Percentiles rank a stretch among this genome's conserved stretches.
These are phyloP conservation scores for Manacus vitellinus DNA, from an alignment of 2,113 vertebrate genomes.

Conservation along the genomic window DNA sequence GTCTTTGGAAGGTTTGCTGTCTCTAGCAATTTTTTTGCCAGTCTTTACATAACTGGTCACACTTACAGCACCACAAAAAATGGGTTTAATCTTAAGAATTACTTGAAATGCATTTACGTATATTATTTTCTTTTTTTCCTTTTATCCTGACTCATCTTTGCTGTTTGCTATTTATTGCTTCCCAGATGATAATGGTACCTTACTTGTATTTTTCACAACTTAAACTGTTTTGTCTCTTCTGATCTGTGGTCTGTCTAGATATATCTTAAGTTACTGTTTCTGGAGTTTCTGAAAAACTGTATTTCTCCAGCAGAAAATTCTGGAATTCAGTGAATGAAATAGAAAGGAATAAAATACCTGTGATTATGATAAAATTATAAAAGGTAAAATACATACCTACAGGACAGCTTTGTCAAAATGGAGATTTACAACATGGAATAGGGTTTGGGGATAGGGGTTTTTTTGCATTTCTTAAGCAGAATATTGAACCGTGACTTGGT, in stretches of 20 bases:
- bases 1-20: not conserved
- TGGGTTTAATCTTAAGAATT: not conserved
- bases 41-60: not conserved
- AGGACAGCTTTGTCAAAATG: not conserved
- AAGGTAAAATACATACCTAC: not conserved
- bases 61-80: not conserved
- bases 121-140: not conserved
- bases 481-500: not conserved
- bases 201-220: not conserved
- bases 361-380: not conserved
- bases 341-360: not conserved
- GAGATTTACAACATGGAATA: not conserved
- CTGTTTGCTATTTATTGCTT: not conserved
- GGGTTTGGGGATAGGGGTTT: rapidly evolving
- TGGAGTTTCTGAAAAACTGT: not conserved
- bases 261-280: not conserved
- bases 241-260: not conserved
- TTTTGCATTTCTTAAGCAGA: not conserved
- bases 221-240: not conserved
- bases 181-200: not conserved
- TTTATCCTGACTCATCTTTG: not conserved
- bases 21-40: not conserved
- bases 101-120: not conserved
- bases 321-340: not conserved
- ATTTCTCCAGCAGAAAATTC: not conserved